phyloP scores from a whole-genome alignment of 2,113 vertebrate species.

The Heteronetta atricapilla region DNA sequence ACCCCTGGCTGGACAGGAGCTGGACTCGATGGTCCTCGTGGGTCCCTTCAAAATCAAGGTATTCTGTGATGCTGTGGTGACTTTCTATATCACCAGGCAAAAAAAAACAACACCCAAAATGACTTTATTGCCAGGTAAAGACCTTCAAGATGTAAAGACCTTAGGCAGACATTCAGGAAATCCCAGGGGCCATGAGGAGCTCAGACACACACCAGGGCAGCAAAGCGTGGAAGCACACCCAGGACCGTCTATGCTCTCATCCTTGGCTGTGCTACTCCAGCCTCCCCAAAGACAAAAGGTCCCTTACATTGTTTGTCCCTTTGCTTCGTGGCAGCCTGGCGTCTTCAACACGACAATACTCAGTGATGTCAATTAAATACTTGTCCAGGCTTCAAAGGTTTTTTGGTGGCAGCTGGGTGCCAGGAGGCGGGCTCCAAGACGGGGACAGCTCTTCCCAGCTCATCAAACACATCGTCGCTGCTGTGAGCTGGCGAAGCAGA shows the following conservation, averaged over 20 bases:
- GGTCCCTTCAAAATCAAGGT: not conserved
- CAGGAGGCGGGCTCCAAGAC: not conserved
- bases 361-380: not conserved
- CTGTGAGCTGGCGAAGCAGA: not conserved
- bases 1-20: not conserved
- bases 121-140: too few relatives aligned
- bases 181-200: fast-evolving
- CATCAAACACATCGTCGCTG: not conserved
- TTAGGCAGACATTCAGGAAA: not conserved
- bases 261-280: not conserved
- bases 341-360: not conserved
- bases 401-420: not conserved
- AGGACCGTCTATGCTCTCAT: not conserved
- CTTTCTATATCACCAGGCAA: not conserved
- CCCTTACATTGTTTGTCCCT: not conserved
- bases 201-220: not conserved
- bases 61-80: not conserved
- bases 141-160: too few relatives aligned
- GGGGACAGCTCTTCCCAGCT: not conserved
- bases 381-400: constrained; percentile 21
- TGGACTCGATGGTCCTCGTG: not conserved
- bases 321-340: not conserved
- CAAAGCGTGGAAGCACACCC: not conserved
- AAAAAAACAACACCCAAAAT: fast-evolving
- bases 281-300: not conserved